Base-by-base conservation (phyloP, 1,140 invertebrate genomes). In the Orius laevigatus region DNA sequence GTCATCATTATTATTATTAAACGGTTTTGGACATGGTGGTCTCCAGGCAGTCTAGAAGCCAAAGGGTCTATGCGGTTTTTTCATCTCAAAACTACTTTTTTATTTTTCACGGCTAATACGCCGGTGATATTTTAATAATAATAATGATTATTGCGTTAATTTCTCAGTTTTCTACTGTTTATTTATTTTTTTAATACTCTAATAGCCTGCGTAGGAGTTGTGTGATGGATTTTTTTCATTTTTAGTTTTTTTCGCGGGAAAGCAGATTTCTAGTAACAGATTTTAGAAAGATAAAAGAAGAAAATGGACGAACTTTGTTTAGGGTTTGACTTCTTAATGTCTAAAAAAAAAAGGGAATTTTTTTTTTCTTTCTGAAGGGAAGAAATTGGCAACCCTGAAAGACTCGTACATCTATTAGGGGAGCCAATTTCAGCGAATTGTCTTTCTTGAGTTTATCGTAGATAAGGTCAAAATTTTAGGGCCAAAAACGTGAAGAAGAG, bases 151-250 rank as follows among this genome's bases (percentile, higher is more conserved):
- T 50, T 50, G 49, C 42, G 36, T 50, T 50, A 44, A 34, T 44
- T 33, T 45, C 44, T 50, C 38, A 40, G 36, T 50, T 16, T 44
- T 33, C 44, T 50, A 50, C 43, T 32, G 15, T 44, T 50, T 33
- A 44, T 40, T 41, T 50, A 50, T 50, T 38, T 42, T 46, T 20
- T 46, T 33, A 46, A 49, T 50, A 50, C 33, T 46, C 49, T 51
- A 51, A 51, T 51, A 51, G 49, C 49, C 49, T 51, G 49, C 49
- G 25, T 46, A 51, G 49, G 49, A 51, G 36, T 51, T 51, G 35
- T 51, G 32, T 46, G 44, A 39, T 43, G 19, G 43, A 14, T 51
- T 38, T 46, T 25, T 10, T 43, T 36, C n/a, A 19, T 42, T 19
- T 42, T 11, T 4, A 3, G 2, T 42, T 6, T 9, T 45, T 46